A percentile compares a stretch with the other conserved stretches of the same genome.
phyloP scores from a whole-genome alignment of 2,113 vertebrate species.

The Balaeniceps rex region DNA sequence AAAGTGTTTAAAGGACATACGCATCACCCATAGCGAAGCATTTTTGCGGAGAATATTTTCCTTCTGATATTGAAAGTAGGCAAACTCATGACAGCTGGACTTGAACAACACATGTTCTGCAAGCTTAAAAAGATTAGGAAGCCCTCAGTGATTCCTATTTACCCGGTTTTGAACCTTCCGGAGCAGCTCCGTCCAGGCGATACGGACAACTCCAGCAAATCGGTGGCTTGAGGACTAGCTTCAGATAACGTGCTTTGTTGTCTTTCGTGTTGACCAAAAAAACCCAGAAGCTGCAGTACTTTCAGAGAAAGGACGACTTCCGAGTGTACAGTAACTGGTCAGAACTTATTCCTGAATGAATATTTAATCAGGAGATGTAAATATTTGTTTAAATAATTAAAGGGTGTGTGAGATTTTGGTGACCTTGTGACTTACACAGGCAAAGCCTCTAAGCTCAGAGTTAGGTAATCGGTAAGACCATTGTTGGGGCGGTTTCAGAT shows the following conservation, averaged over 20 bases:
- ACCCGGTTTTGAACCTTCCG: neutral
- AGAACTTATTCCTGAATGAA: neutral
- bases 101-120: neutral
- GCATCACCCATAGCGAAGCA: neutral
- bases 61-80: neutral
- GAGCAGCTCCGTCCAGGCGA: neutral
- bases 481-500: neutral
- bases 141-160: neutral
- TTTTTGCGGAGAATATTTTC: neutral
- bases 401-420: neutral
- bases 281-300: neutral
- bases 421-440: slow-evolving; percentile 11
- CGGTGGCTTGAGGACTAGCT: neutral
- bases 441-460: slow-evolving; percentile 27
- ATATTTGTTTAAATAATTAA: slow-evolving; percentile 43
- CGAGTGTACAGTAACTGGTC: neutral
- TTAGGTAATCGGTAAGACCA: neutral
- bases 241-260: neutral
- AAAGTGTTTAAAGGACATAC: fast-evolving
- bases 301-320: neutral
- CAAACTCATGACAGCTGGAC: neutral
- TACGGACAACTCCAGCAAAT: neutral
- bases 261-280: neutral
- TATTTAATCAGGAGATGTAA: slow-evolving; percentile 52
- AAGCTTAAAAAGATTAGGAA: neutral